A percentile compares a stretch with the other conserved stretches of the same genome.
Conservation (phyloP, 2,888 invertebrate genomes). For the Choristoneura rosaceana region DNA sequence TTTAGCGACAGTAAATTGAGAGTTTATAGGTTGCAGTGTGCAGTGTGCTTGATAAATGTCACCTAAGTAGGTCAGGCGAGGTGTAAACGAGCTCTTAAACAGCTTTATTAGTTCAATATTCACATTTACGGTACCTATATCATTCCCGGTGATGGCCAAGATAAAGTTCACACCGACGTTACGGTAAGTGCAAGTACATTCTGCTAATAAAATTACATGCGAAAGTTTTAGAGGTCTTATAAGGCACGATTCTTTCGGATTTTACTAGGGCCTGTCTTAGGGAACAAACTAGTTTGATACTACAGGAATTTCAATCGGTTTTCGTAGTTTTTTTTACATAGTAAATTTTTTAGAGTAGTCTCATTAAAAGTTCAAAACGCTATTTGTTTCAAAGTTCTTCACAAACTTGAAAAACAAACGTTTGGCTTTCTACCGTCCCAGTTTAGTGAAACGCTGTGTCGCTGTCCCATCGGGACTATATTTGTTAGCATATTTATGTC, state of each 20-base stretch:
- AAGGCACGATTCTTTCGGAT: not conserved
- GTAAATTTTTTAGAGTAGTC: no score
- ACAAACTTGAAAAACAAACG: not conserved
- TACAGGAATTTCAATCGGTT: not conserved
- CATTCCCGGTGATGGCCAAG: conserved; percentile 11
- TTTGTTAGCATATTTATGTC: conserved; percentile 24
- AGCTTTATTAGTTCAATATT: conserved; percentile 47
- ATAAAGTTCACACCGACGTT: not conserved
- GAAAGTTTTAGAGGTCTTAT: not conserved
- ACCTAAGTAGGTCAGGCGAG: conserved; percentile 47
- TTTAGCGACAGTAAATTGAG: conserved; percentile 4
- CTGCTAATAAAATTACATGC: not conserved
- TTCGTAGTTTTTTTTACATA: not conserved
- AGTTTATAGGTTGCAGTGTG: conserved; percentile 21
- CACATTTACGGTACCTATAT: conserved; percentile 33
- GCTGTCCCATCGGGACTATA: not conserved
- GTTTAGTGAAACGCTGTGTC: not conserved
- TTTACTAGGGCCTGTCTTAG: not conserved
- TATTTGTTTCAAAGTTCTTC: not conserved
- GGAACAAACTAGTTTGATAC: not conserved
- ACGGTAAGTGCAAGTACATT: not conserved
- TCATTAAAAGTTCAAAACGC: no score
- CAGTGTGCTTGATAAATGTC: conserved; percentile 45
- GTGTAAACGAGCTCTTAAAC: conserved; percentile 46
- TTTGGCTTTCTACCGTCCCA: not conserved